These are phyloP conservation scores for Cheilinus undulatus DNA, from an alignment of 2,113 vertebrate species.

Conservation along the genomic window DNA sequence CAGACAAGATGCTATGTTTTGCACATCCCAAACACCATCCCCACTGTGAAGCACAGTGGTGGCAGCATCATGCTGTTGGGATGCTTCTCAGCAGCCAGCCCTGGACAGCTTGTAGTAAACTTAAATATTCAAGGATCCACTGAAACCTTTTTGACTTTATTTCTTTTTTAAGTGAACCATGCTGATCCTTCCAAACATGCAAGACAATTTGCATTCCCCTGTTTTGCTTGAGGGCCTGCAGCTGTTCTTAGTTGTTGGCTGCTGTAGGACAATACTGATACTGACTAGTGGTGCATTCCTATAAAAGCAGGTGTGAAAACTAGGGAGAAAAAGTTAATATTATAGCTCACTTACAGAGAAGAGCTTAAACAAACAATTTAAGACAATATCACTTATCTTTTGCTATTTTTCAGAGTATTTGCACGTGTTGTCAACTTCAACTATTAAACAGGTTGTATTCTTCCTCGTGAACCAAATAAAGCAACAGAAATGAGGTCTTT, in stretches of 20 bases:
- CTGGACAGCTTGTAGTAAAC: no score
- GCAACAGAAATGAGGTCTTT: slow-evolving; percentile 83
- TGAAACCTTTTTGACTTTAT: slow-evolving; percentile 31
- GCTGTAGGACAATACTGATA: background rate
- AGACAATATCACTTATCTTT: slow-evolving; percentile 49
- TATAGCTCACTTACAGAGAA: slow-evolving; percentile 25
- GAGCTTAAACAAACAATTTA: slow-evolving; percentile 55
- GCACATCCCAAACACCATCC: no score
- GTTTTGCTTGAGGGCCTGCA: background rate
- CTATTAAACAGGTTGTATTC: slow-evolving; percentile 71
- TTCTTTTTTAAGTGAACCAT: no score
- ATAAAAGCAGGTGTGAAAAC: background rate
- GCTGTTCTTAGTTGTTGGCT: background rate
- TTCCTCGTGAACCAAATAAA: slow-evolving; percentile 76
- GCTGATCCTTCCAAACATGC: background rate
- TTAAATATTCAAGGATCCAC: slow-evolving; percentile 6
- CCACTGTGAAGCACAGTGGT: no score
- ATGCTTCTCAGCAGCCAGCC: no score
- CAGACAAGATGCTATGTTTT: no score
- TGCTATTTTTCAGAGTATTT: slow-evolving; percentile 30
- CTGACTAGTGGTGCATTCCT: background rate
- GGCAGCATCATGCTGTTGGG: no score
- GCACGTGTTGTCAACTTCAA: slow-evolving; percentile 74
- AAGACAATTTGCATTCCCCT: background rate
- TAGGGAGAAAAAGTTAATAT: background rate